phyloP scores from a whole-genome alignment of 2,888 invertebrate genomes.

The Lepidochrysops patricia region DNA sequence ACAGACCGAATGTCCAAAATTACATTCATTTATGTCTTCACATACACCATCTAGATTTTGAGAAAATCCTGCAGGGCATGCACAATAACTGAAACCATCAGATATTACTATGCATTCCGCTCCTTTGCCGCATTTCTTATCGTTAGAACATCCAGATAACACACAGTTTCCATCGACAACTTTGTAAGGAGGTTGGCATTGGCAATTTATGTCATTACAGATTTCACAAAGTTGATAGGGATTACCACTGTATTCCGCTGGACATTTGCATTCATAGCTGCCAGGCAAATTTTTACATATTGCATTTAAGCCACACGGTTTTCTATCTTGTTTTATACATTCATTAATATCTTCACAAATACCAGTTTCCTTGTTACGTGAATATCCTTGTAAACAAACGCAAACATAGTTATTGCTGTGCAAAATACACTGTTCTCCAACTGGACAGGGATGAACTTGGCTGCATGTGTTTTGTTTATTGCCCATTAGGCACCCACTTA shows the following conservation, averaged over 20 bases:
- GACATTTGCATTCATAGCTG: constrained; percentile 94
- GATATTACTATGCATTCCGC: constrained; percentile 94
- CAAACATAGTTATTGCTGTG: constrained; percentile 89
- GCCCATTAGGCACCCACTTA: constrained; percentile 82
- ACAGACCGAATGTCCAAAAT: constrained; percentile 83
- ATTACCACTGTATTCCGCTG: constrained; percentile 90
- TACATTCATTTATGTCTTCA: constrained; percentile 89
- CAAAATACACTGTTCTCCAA: constrained; percentile 88
- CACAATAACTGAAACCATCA: constrained; percentile 93
- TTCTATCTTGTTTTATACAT: constrained; percentile 84
- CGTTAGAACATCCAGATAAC: constrained; percentile 86
- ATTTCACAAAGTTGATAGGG: constrained; percentile 91
- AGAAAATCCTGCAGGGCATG: constrained; percentile 90
- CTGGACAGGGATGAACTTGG: constrained; percentile 83
- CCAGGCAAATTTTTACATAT: constrained; percentile 94
- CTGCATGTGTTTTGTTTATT: constrained; percentile 81
- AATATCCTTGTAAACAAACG: constrained; percentile 90
- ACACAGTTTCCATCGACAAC: constrained; percentile 88
- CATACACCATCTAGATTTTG: constrained; percentile 87
- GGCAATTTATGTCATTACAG: constrained; percentile 87
- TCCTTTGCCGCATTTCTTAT: constrained; percentile 87
- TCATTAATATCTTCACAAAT: constrained; percentile 91
- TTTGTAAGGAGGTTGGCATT: constrained; percentile 91
- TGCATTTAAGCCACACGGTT: constrained; percentile 90
- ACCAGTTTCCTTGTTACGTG: constrained; percentile 81